Evolutionary conservation across 2,113 vertebrate species (phyloP).

Genomic region (Anolis carolinensis): DNA sequence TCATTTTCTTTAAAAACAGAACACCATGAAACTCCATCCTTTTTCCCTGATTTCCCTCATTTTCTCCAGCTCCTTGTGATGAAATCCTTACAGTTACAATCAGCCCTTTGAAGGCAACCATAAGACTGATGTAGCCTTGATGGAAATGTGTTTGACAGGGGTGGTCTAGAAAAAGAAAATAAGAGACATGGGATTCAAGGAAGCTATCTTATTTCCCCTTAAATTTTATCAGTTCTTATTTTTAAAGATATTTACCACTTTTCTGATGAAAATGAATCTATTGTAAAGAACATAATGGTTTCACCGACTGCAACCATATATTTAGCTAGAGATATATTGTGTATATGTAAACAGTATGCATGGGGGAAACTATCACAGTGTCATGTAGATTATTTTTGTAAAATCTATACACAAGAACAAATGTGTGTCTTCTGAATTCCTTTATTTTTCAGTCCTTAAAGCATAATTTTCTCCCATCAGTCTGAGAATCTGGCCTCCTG

Average conservation of each 20-base stretch:
- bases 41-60: too few species aligned
- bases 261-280: background rate
- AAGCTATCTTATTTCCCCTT: background rate
- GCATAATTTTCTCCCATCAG: background rate
- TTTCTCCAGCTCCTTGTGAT: too few species aligned
- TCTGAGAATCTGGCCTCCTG: conserved; percentile 4
- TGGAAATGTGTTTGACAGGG: too few species aligned
- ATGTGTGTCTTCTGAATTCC: background rate
- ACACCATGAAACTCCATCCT: too few species aligned
- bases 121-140: too few species aligned
- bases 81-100: too few species aligned
- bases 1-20: too few species aligned
- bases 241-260: background rate
- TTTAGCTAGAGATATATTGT: background rate
- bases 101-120: too few species aligned
- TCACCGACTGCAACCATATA: background rate
- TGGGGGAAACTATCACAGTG: background rate
- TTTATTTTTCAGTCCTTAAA: background rate
- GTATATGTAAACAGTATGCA: background rate
- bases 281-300: background rate
- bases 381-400: background rate
- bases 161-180: background rate
- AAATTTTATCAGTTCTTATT: background rate
- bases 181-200: background rate
- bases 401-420: background rate